Conservation (phyloP, 2,113 vertebrate genomes). For the Delphinus delphis region DNA sequence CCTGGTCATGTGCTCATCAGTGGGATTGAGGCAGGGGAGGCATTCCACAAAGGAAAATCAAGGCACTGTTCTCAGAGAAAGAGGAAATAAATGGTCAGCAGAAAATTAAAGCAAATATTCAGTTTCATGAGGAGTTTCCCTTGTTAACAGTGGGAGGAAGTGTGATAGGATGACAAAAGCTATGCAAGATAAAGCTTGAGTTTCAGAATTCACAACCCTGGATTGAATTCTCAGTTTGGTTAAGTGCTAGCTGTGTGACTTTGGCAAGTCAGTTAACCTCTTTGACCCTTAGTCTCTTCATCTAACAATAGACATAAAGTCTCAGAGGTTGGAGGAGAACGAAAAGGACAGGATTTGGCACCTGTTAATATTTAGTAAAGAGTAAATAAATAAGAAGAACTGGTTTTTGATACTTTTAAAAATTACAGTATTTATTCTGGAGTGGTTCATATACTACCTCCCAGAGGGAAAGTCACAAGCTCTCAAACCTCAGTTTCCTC, state of each 20-base stretch:
- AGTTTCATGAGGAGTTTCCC: background rate
- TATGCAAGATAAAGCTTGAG: background rate
- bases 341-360: background rate
- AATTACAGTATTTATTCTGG: background rate
- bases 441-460: background rate
- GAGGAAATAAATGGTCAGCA: background rate
- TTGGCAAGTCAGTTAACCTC: background rate
- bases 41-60: background rate
- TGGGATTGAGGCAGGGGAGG: background rate
- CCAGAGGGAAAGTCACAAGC: background rate
- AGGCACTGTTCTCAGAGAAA: background rate
- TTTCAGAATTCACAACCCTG: background rate
- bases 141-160: background rate
- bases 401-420: background rate
- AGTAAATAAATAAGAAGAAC: background rate
- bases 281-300: background rate
- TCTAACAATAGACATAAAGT: background rate
- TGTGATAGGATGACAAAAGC: background rate
- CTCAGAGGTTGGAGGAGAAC: background rate
- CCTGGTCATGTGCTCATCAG: background rate
- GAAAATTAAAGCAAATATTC: background rate
- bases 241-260: background rate
- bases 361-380: background rate
- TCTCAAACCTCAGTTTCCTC: background rate
- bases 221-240: background rate